These are phyloP conservation scores for Phylloscopus collybita DNA, from an alignment of 2,797 vertebrate species.

Conservation along the genomic window DNA sequence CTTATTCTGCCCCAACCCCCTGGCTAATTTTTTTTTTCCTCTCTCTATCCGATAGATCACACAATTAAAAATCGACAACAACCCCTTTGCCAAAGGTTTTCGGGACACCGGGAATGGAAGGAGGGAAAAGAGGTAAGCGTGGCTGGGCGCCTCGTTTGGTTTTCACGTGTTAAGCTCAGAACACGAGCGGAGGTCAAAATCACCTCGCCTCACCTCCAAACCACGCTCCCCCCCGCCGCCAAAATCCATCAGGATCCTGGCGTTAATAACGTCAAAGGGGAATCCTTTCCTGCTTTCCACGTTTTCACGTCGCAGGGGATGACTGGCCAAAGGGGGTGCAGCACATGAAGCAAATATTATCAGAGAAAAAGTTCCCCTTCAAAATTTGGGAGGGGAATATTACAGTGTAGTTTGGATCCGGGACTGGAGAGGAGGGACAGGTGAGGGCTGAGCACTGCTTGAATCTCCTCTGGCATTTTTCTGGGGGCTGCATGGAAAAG, in stretches of 20 bases:
- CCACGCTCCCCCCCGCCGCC: background rate
- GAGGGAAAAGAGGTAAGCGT: constrained; percentile 92
- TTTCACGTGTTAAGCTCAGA: background rate
- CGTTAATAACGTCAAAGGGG: background rate
- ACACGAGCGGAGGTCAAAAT: background rate
- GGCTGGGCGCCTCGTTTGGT: background rate
- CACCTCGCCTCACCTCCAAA: background rate
- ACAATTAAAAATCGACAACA: constrained; percentile 98
- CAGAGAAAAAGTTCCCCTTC: background rate
- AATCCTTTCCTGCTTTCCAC: background rate
- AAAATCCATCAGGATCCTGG: constrained; percentile 10
- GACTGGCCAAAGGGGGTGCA: background rate
- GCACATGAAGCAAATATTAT: background rate
- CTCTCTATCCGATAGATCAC: constrained; percentile 78
- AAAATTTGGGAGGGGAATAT: background rate
- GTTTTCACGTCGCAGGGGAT: background rate
- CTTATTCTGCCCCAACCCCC: background rate
- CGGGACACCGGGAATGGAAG: constrained; percentile 95
- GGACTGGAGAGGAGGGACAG: background rate
- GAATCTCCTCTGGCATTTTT: background rate
- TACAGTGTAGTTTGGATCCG: background rate
- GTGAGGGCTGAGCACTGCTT: background rate
- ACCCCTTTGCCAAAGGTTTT: constrained; percentile 98
- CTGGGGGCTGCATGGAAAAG: background rate
- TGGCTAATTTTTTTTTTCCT: background rate